Percentiles rank a stretch among this genome's conserved stretches.
phyloP scores from a whole-genome alignment of 2,113 vertebrate species.

The Periophthalmodon schlosseri region DNA sequence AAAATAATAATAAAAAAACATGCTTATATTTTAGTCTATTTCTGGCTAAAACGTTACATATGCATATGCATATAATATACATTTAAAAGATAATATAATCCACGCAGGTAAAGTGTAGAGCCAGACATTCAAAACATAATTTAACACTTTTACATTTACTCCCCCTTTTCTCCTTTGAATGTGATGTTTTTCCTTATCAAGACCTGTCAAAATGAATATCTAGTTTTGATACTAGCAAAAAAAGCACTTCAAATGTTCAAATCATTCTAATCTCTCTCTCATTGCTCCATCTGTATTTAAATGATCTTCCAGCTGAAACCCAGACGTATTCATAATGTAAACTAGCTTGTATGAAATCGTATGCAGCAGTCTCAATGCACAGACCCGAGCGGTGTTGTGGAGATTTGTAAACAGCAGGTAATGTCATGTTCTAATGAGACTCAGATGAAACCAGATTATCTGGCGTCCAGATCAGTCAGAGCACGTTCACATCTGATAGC shows the following conservation, averaged over 20 bases:
- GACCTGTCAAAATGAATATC: too few relatives aligned
- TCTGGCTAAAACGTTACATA: too few relatives aligned
- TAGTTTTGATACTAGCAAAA: too few relatives aligned
- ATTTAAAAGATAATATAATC: too few relatives aligned
- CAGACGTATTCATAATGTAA: not conserved
- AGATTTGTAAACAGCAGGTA: conserved; percentile 33
- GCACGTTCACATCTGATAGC: not conserved
- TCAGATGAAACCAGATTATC: conserved; percentile 26
- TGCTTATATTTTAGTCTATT: too few relatives aligned
- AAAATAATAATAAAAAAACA: too few relatives aligned
- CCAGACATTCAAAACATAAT: too few relatives aligned
- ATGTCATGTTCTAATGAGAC: conserved; percentile 51
- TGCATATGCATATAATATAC: too few relatives aligned
- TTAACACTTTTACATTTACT: too few relatives aligned
- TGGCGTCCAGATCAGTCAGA: conserved; percentile 17
- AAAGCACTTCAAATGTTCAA: not conserved
- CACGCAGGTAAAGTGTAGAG: too few relatives aligned
- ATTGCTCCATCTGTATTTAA: not conserved
- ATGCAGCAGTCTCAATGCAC: not conserved
- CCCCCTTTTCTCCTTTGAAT: too few relatives aligned
- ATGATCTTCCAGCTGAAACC: not conserved
- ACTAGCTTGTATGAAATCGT: not conserved
- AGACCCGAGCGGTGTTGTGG: conserved; percentile 4
- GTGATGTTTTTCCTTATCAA: too few relatives aligned
- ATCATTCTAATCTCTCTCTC: not conserved